A percentile compares a stretch with the other conserved stretches of the same genome.
Conservation (phyloP, 2,888 invertebrate species). For the Mesochorus sp. region DNA sequence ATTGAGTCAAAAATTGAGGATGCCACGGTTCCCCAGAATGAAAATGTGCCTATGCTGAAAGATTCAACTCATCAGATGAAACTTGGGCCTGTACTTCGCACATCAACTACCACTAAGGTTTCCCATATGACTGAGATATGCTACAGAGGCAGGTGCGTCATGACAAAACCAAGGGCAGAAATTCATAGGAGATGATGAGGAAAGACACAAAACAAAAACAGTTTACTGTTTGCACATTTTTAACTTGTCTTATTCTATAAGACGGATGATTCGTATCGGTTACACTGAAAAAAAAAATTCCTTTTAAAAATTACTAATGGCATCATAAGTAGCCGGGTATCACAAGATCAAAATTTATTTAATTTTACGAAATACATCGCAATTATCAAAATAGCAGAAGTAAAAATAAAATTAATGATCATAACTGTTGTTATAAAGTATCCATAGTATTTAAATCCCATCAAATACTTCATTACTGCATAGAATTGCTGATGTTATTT, state of each 20-base stretch:
- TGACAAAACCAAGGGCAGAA: constrained; percentile 81
- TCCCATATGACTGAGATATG: constrained; percentile 95
- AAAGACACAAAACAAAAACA: not conserved
- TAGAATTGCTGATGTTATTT: too few relatives aligned
- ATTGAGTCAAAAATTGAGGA: constrained; percentile 56
- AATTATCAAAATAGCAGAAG: too few relatives aligned
- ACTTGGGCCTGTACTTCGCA: constrained; percentile 85
- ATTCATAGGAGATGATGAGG: constrained; percentile 71
- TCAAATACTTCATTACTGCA: too few relatives aligned
- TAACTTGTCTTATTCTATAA: not conserved
- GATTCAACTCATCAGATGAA: constrained; percentile 57
- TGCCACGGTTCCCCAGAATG: constrained; percentile 36
- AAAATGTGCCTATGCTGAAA: constrained; percentile 54
- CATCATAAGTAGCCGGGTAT: too few relatives aligned
- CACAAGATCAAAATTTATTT: too few relatives aligned
- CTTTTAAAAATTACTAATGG: too few relatives aligned
- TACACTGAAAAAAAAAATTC: too few relatives aligned
- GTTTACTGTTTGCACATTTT: not conserved
- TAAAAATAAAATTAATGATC: too few relatives aligned
- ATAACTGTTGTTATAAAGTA: too few relatives aligned
- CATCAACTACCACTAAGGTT: constrained; percentile 91
- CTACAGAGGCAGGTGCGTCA: constrained; percentile 92
- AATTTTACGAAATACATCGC: too few relatives aligned
- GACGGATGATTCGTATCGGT: not conserved
- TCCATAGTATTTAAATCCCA: too few relatives aligned